phyloP scores from a whole-genome alignment of 92 coral and sea anemone species.

The Epizoanthus illoricatus region DNA sequence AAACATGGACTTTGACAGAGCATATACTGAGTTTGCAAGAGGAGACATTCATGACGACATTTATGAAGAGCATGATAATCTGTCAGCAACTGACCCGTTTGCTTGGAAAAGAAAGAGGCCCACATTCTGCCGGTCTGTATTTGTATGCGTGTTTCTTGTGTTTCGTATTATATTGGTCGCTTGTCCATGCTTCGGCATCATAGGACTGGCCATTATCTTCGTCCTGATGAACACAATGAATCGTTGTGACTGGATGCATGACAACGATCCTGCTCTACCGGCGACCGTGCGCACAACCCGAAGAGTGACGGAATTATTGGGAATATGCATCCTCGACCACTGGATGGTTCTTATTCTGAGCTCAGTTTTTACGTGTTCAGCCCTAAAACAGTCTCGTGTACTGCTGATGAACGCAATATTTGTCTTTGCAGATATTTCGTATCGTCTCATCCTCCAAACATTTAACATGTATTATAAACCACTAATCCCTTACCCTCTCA shows the following conservation, averaged over 20 bases:
- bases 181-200: not conserved
- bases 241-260: conserved; percentile 5
- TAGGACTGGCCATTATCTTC: not conserved
- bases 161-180: conserved; percentile 1
- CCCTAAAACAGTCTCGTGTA: not conserved
- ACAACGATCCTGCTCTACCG: not conserved
- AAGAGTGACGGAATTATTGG: not conserved
- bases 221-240: not conserved
- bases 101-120: conserved; percentile 17
- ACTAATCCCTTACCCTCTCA: too few relatives aligned
- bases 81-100: not conserved
- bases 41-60: not conserved
- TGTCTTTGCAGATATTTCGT: not conserved
- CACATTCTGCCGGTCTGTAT: not conserved
- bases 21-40: not conserved
- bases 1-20: too few relatives aligned
- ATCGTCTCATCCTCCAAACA: too few relatives aligned
- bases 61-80: not conserved
- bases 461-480: too few relatives aligned
- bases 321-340: not conserved
- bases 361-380: not conserved
- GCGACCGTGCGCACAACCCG: not conserved
- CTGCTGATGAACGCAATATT: not conserved
- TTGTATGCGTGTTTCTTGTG: not conserved
- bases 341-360: conserved; percentile 10